Evolutionary conservation across 2,888 invertebrate species (phyloP).

Genomic region (Hydroisotoma schaefferi): DNA sequence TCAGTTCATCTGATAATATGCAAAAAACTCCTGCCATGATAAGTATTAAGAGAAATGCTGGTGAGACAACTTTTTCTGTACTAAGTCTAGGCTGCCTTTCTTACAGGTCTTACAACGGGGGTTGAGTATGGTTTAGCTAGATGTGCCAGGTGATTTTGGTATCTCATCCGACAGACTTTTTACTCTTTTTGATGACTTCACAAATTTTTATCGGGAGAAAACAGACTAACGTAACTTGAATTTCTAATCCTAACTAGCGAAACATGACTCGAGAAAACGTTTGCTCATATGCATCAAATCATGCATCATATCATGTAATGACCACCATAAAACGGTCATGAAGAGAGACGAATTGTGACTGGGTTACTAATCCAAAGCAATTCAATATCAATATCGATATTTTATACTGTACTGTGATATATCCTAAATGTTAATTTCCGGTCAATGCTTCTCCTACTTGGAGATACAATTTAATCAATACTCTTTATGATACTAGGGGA

Average conservation of each 20-base stretch:
- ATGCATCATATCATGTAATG: neutral
- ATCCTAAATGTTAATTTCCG: neutral
- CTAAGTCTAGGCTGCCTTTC: no score
- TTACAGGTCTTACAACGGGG: no score
- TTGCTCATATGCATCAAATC: no score
- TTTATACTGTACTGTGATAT: neutral
- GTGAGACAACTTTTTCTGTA: no score
- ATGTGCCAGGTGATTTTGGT: neutral
- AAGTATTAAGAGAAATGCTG: no score
- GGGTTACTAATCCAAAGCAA: no score
- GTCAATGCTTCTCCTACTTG: neutral
- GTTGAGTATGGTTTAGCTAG: no score
- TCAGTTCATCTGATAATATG: no score
- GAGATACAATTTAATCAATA: neutral
- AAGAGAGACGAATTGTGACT: no score
- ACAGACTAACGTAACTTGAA: neutral
- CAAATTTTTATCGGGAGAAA: neutral
- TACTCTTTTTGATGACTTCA: neutral
- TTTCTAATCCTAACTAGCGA: neutral
- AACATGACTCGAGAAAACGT: no score
- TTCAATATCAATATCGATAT: neutral
- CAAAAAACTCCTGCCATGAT: no score
- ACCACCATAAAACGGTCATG: neutral
- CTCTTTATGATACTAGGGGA: neutral
- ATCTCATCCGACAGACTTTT: no score